phyloP scores from a whole-genome alignment of 2,113 vertebrate genomes.

The Rallus limicola region DNA sequence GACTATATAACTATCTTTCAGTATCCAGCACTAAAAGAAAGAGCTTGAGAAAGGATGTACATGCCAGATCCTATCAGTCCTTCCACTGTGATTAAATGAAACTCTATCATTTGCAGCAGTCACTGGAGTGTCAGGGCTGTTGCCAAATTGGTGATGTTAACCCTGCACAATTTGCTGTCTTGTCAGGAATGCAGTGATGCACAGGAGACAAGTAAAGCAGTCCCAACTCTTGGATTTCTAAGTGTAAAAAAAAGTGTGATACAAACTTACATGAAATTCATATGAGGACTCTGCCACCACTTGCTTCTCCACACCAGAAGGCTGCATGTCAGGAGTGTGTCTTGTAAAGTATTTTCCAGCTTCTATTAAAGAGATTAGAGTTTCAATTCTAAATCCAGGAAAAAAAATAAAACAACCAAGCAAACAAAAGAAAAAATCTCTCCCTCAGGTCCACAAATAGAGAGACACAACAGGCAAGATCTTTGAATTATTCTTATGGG shows the following conservation, averaged over 20 bases:
- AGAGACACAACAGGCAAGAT: constrained; percentile 79
- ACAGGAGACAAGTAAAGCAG: background rate
- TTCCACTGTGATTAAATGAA: background rate
- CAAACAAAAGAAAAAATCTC: constrained; percentile 46
- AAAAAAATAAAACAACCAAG: constrained; percentile 17
- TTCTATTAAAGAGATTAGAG: constrained; percentile 82
- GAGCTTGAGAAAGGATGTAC: background rate
- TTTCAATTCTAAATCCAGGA: constrained; percentile 77
- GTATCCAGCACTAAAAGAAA: background rate
- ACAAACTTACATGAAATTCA: background rate
- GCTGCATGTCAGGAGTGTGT: constrained; percentile 78
- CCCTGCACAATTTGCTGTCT: background rate
- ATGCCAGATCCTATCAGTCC: background rate
- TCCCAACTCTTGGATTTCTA: background rate
- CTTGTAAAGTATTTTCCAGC: constrained; percentile 83
- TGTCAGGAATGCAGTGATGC: background rate
- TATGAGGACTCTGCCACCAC: constrained; percentile 7
- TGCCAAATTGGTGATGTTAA: background rate
- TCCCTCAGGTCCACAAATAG: constrained; percentile 81
- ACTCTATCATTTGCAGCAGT: background rate
- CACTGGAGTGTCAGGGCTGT: background rate
- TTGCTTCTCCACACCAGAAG: constrained; percentile 76
- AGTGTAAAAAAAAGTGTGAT: background rate
- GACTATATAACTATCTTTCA: background rate
- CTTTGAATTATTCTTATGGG: constrained; percentile 78